Conservation (phyloP, 2,113 vertebrate genomes). For the Barnardius zonarius region DNA sequence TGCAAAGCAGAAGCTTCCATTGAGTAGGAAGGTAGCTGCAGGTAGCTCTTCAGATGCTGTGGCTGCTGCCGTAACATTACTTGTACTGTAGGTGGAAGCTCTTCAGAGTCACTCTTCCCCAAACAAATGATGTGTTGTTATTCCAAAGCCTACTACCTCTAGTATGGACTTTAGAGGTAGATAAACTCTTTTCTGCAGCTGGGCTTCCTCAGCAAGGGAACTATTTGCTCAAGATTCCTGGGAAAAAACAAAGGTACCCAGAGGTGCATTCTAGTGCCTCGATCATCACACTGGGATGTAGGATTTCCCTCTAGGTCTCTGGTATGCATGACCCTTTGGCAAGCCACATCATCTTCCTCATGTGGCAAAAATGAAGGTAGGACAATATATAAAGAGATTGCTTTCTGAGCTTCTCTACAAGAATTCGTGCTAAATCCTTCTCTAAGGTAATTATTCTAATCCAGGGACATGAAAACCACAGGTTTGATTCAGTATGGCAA, state of each 20-base stretch:
- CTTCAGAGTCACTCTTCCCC: not conserved
- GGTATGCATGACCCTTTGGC: not conserved
- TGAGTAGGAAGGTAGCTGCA: not conserved
- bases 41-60: not conserved
- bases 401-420: not conserved
- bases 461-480: not conserved
- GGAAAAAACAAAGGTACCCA: fast-evolving
- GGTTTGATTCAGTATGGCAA: not conserved
- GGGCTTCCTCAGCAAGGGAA: not conserved
- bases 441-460: not conserved
- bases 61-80: not conserved
- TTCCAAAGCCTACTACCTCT: not conserved
- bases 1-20: not conserved
- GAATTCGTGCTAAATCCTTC: not conserved
- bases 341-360: not conserved
- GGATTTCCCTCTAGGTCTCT: not conserved
- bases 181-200: not conserved
- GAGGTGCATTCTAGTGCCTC: fast-evolving
- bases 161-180: not conserved
- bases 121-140: not conserved
- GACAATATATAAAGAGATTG: not conserved
- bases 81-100: not conserved
- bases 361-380: not conserved
- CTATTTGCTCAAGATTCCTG: not conserved
- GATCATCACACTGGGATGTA: not conserved